phyloP scores from a whole-genome alignment of 2,888 invertebrate species.

The Sphaerophoria taeniata region DNA sequence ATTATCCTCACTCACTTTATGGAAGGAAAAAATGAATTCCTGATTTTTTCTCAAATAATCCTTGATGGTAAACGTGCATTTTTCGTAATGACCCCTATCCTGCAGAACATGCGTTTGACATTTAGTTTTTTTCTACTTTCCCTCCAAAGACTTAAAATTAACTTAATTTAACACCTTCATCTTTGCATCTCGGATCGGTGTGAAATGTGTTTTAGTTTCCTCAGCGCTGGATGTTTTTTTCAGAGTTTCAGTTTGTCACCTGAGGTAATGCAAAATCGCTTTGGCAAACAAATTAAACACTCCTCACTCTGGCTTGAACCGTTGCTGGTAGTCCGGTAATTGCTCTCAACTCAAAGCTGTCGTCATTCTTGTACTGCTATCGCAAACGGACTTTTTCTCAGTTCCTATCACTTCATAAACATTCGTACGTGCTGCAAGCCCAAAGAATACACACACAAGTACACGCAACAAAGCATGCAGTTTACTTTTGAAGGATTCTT shows the following conservation, averaged over 20 bases:
- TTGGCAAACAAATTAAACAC: slow-evolving; percentile 61
- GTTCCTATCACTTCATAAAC: slow-evolving; percentile 35
- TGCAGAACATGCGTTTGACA: not conserved
- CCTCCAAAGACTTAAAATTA: slow-evolving; percentile 31
- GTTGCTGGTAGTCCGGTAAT: slow-evolving; percentile 54
- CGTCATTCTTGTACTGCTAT: not conserved
- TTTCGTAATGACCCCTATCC: slow-evolving; percentile 24
- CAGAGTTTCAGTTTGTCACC: slow-evolving; percentile 42
- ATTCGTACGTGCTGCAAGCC: slow-evolving; percentile 35
- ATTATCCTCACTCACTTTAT: not conserved
- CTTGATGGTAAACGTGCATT: slow-evolving; percentile 33
- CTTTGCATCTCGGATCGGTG: too few relatives aligned
- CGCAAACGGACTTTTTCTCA: slow-evolving; percentile 34
- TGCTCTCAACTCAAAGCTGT: slow-evolving; percentile 47
- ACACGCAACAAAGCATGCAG: slow-evolving; percentile 7
- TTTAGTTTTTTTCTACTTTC: not conserved
- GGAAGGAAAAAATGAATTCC: not conserved
- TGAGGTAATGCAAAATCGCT: slow-evolving; percentile 51
- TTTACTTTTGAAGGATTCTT: slow-evolving; percentile 11
- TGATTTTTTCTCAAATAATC: not conserved
- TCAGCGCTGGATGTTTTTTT: too few relatives aligned
- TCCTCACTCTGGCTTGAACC: not conserved
- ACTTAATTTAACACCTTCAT: slow-evolving; percentile 36
- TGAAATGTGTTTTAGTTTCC: too few relatives aligned
- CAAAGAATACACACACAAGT: slow-evolving; percentile 10